A percentile compares a stretch with the other conserved stretches of the same genome.
Conservation (phyloP, 2,113 vertebrate species). For the Lophotis ruficrista region DNA sequence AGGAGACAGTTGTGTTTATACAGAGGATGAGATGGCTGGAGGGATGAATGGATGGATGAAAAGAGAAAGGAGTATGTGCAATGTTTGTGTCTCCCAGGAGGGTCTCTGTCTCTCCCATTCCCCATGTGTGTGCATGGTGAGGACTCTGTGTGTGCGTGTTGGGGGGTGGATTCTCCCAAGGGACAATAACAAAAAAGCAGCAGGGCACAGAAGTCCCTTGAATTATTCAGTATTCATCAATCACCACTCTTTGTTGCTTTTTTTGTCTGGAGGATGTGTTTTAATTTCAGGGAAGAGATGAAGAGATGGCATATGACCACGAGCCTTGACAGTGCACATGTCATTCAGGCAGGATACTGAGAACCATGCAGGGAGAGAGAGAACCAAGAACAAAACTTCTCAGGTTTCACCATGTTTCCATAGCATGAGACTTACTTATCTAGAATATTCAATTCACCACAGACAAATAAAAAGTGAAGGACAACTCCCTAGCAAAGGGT, state of each 20-base stretch:
- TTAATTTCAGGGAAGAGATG: not conserved
- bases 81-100: not conserved
- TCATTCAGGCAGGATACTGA: not conserved
- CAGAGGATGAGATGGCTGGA: not conserved
- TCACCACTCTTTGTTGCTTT: not conserved
- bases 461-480: not conserved
- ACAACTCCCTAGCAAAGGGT: not conserved
- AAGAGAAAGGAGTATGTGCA: not conserved
- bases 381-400: not conserved
- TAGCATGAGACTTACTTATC: not conserved
- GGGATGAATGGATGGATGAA: not conserved
- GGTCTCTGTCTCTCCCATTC: not conserved
- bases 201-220: not conserved
- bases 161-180: not conserved
- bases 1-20: not conserved
- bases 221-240: constrained; percentile 36
- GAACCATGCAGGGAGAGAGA: not conserved
- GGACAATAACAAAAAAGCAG: not conserved
- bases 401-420: not conserved
- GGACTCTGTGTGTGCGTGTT: too few species aligned
- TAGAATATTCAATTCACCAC: not conserved
- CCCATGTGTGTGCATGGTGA: too few species aligned
- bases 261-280: not conserved
- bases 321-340: not conserved
- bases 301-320: not conserved